Base-by-base conservation (phyloP, 2,797 vertebrate genomes). In the Echeneis naucrates region DNA sequence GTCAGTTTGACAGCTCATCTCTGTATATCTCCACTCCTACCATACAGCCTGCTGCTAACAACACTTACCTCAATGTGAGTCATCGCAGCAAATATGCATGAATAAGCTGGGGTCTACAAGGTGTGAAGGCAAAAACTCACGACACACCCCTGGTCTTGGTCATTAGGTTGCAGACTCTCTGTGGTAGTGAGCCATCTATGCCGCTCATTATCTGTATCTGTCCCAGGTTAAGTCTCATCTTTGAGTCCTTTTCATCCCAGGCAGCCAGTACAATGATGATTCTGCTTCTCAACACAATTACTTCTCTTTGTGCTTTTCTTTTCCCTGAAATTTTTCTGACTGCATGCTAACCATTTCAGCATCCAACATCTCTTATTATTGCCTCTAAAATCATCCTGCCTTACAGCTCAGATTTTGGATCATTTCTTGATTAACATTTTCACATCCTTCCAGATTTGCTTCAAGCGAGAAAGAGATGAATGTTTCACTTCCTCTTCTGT, bases 1-100 rank as follows among this genome's bases (percentile, higher is more conserved):
- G n/a, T n/a, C 3, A 23, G 17, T 13, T 54, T 75, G 21, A 60
- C 68, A 66, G 4, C 32, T 65, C 26, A 9, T 57, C n/a, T 16
- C 30, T 38, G n/a, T 16, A 45, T 37, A 48, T 16, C 32, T 64
- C 32, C 33, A 30, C 44, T 19, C 33, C 44, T 11, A 58, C 48
- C 5, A 9, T 3, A 37, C 23, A 24, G 35, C 1, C 30, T 5
- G 8, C 6, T 19, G 12, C 42, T 32, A 19, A 23, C 2, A 52
- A 11, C 9, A 11, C 33, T 55, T 60, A 44, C 0, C 12, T 5
- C 0, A 9, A 76, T 76, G 51, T 2, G 0, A 4, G 4, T 12
- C 21, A 71, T 56, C 53, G 27, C 35, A 55, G 33, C n/a, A 54
- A 35, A 64, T 19, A 17, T 4, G 32, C 14, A 27, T 30, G 17